Conservation (phyloP, 1,140 invertebrate species). For the Chrysopa pallens region DNA sequence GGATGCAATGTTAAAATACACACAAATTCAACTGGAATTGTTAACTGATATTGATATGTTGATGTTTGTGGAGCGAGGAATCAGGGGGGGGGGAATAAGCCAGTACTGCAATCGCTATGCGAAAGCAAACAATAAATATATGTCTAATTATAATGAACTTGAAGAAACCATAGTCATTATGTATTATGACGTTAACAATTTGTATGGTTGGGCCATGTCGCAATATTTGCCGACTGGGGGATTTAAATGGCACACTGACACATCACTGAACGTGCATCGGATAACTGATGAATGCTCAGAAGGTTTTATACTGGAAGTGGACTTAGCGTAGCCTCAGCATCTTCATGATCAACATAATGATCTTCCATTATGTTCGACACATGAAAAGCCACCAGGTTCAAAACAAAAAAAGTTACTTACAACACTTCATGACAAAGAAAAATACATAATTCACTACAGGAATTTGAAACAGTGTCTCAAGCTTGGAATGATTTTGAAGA, state of each 20-base stretch:
- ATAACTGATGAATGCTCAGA: constrained; percentile 17
- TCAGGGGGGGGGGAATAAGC: neutral
- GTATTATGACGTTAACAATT: constrained; percentile 32
- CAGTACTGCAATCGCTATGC: constrained; percentile 2
- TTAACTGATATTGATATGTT: constrained; percentile 10
- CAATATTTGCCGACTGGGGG: constrained; percentile 19
- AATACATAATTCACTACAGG: constrained; percentile 21
- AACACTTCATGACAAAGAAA: constrained; percentile 8
- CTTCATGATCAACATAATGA: constrained; percentile 30
- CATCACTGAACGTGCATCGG: constrained; percentile 14
- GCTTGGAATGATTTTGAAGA: constrained; percentile 16
- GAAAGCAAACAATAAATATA: constrained; percentile 25
- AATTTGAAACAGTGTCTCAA: constrained; percentile 16
- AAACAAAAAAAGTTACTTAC: constrained; percentile 9
- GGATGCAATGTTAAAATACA: constrained; percentile 22
- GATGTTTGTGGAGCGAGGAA: constrained; percentile 1
- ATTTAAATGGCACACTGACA: constrained; percentile 23
- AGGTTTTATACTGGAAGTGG: constrained; percentile 33
- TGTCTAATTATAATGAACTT: constrained; percentile 21
- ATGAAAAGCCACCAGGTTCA: constrained; percentile 4
- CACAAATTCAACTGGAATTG: constrained; percentile 24
- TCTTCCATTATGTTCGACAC: constrained; percentile 22
- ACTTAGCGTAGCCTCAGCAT: constrained; percentile 18
- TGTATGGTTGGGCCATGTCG: constrained; percentile 31
- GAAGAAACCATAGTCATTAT: constrained; percentile 16